A percentile compares a stretch with the other conserved stretches of the same genome.
Conservation (phyloP, 2,797 vertebrate genomes). For the Rhinatrema bivittatum region DNA sequence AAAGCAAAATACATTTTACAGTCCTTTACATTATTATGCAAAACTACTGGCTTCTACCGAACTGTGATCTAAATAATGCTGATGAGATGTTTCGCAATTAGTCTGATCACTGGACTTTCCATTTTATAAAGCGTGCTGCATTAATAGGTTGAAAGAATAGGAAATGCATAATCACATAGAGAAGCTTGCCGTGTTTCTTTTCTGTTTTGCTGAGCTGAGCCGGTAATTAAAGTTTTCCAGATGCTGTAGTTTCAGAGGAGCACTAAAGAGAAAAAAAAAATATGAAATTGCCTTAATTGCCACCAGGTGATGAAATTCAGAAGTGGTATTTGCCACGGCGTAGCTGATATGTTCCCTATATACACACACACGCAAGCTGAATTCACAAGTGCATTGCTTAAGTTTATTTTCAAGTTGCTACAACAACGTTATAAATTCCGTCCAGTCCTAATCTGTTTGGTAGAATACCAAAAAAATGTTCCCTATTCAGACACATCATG, state of each 20-base stretch:
- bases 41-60: too few relatives aligned
- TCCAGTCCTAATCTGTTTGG: conserved; percentile 18
- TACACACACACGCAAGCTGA: conserved; percentile 10
- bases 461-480: conserved; percentile 7
- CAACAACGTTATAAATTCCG: conserved; percentile 28
- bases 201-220: conserved; percentile 20
- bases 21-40: too few relatives aligned
- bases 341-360: conserved; percentile 11
- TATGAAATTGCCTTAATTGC: conserved; percentile 37
- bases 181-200: conserved; percentile 9
- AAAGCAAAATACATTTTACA: too few relatives aligned
- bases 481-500: conserved; percentile 3
- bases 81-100: too few relatives aligned
- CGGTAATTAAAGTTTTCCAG: conserved; percentile 37
- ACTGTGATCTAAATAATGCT: too few relatives aligned
- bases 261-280: conserved; percentile 37
- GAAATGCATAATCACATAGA: not conserved
- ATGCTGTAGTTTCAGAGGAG: conserved; percentile 31
- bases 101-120: too few relatives aligned
- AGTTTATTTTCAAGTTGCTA: conserved; percentile 17
- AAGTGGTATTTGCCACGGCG: conserved; percentile 14
- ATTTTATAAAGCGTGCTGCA: too few relatives aligned
- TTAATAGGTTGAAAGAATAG: conserved; percentile 16
- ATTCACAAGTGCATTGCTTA: conserved; percentile 19
- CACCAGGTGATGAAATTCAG: conserved; percentile 26